Evolutionary conservation across 2,888 invertebrate species (phyloP), one percentile per base, ranked within the genome.

Genomic region (Tetranychus piercei): DNA sequence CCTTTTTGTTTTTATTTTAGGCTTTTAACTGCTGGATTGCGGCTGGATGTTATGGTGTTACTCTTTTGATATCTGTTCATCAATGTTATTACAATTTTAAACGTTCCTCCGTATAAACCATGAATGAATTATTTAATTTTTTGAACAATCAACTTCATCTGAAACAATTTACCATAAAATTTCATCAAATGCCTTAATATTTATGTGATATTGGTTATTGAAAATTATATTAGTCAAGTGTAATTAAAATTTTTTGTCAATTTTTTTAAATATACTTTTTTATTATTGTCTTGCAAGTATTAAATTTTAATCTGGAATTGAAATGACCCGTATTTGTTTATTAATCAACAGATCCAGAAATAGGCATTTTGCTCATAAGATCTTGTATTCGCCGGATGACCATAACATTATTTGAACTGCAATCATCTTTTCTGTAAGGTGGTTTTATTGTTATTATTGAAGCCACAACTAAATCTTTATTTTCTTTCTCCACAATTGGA

Each of bases 1-100:
- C 22, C 23, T 11, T 72, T 11, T 72, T 15, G 15, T 18, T 20
- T 23, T 23, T 15, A n/a, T 34, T 34, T 1, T n/a, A 72, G 22
- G 81, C 82, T 6, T 76, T 80, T 9, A 85, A 84, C 79, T 85
- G 84, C 80, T 84, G 83, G 81, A 82, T 84, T 65, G 84, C 84
- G 11, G 83, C 83, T 43, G 84, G 82, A 23, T 79, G 84, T 75
- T 84, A 84, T 75, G 80, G 81, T 15, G 80, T 81, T 69, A 81
- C 82, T 11, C 80, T 84, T 75, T n/a, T 72, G 18, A 34, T 72
- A 23, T 72, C 72, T 9, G 72, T 72, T 7, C 44, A 43, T 44
- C 72, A 72, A 72, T 72, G 20, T 44, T 72, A 72, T 45, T 44
- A 20, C 11, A 72, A 72, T 72, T 43, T 72, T 9, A 72, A 72